These are phyloP conservation scores for Drosophila ananassae DNA, from an alignment of 1,140 invertebrate genomes.

Conservation along the genomic window DNA sequence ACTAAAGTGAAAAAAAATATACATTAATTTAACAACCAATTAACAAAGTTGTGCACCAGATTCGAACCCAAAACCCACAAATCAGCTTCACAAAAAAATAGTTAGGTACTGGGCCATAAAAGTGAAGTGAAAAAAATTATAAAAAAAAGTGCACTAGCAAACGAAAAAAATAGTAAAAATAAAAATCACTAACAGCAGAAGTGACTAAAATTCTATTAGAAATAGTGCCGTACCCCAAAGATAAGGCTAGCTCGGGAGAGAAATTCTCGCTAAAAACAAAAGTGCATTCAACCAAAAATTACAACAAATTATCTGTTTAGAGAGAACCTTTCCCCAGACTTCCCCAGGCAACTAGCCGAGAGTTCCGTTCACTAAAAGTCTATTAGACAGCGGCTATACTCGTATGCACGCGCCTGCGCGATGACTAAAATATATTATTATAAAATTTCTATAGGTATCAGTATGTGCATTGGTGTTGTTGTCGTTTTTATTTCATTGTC, in stretches of 20 bases:
- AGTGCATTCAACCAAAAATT: conserved; percentile 77
- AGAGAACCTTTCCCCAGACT: conserved; percentile 1
- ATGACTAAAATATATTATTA: conserved; percentile 19
- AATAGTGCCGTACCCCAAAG: conserved; percentile 1
- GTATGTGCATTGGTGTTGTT: conserved; percentile 1
- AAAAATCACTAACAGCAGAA: background rate
- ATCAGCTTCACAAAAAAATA: conserved; percentile 33
- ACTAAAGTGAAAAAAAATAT: background rate
- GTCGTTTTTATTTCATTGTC: conserved; percentile 46
- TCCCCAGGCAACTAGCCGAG: background rate
- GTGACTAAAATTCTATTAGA: conserved; percentile 13
- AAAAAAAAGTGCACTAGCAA: conserved; percentile 13
- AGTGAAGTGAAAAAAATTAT: conserved; percentile 24
- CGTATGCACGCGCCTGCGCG: conserved; percentile 6
- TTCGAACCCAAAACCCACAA: conserved; percentile 9
- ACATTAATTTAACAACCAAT: conserved; percentile 14
- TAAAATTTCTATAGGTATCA: conserved; percentile 5
- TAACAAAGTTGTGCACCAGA: conserved; percentile 25
- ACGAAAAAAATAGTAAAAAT: background rate
- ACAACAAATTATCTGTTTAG: conserved; percentile 16
- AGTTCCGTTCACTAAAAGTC: background rate
- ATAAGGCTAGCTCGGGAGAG: conserved; percentile 3
- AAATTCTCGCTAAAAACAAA: conserved; percentile 47
- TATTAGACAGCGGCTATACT: background rate
- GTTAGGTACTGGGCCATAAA: conserved; percentile 4